phyloP scores from a whole-genome alignment of 2,797 vertebrate genomes.

The Prionace glauca region DNA sequence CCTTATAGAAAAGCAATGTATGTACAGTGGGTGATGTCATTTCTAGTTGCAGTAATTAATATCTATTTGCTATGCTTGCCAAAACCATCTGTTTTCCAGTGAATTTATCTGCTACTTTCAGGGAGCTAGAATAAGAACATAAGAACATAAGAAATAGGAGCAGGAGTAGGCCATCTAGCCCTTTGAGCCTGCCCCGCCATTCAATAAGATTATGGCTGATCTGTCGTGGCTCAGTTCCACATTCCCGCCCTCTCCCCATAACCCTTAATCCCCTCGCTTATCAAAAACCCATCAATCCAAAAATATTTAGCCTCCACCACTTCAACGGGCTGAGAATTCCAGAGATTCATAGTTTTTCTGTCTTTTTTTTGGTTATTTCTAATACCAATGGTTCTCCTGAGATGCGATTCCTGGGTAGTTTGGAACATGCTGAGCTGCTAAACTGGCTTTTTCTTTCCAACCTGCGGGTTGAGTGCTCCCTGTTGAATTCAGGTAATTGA shows the following conservation, averaged over 20 bases:
- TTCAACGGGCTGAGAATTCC: too few relatives aligned
- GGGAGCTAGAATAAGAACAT: neutral
- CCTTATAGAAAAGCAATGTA: neutral
- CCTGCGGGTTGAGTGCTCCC: neutral
- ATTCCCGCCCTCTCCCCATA: too few relatives aligned
- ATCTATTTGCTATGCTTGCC: neutral
- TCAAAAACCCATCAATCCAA: too few relatives aligned
- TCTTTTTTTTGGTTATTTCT: neutral
- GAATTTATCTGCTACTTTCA: neutral
- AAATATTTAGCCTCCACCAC: too few relatives aligned
- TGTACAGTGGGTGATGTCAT: neutral
- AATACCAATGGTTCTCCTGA: neutral
- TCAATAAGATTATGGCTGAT: too few relatives aligned
- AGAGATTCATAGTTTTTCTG: neutral
- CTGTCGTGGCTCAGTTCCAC: too few relatives aligned
- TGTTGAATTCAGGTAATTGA: neutral
- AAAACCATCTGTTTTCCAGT: constrained; percentile 23
- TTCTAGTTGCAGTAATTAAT: neutral
- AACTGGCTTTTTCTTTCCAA: neutral
- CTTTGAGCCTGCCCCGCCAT: too few relatives aligned
- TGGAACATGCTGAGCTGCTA: neutral
- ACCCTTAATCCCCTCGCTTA: too few relatives aligned
- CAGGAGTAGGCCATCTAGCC: too few relatives aligned
- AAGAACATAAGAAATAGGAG: too few relatives aligned
- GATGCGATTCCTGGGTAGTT: neutral